These are phyloP conservation scores for Epinotia nisella DNA, from an alignment of 2,888 invertebrate genomes.

Conservation along the genomic window DNA sequence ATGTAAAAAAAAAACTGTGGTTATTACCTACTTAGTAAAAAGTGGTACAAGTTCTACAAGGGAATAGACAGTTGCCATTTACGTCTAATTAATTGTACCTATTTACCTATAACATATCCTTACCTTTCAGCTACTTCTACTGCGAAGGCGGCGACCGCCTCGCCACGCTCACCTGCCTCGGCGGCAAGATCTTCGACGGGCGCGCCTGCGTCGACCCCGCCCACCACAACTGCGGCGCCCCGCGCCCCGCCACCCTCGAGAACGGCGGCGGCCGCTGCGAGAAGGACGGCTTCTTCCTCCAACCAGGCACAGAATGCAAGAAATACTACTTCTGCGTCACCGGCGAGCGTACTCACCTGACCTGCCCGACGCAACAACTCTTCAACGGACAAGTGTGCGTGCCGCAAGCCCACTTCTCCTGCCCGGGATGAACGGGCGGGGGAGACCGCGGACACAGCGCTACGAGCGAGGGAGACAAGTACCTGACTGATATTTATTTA, in stretches of 20 bases:
- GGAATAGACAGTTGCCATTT: no score
- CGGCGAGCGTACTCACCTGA: constrained; percentile 78
- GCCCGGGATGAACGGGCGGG: constrained; percentile 70
- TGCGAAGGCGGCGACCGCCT: constrained; percentile 84
- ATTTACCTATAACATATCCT: background rate
- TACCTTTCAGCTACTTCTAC: constrained; percentile 81
- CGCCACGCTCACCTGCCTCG: constrained; percentile 82
- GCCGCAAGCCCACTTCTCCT: constrained; percentile 71
- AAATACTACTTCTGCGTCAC: constrained; percentile 85
- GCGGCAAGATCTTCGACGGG: constrained; percentile 85
- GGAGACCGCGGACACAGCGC: constrained; percentile 39
- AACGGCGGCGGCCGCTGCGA: constrained; percentile 66
- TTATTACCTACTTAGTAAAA: no score
- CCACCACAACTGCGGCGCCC: constrained; percentile 73
- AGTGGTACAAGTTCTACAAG: no score
- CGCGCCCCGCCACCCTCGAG: constrained; percentile 57
- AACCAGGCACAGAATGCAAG: constrained; percentile 78
- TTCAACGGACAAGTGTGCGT: constrained; percentile 86
- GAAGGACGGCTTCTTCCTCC: constrained; percentile 84
- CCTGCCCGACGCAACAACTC: constrained; percentile 75
- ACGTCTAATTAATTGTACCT: no score
- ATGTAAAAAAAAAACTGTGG: no score
- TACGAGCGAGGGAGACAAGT: constrained; percentile 56
- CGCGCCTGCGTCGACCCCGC: constrained; percentile 79
- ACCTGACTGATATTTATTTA: constrained; percentile 62